Evolutionary conservation across 1,140 invertebrate species (phyloP).

Genomic region (Trichonephila inaurata): DNA sequence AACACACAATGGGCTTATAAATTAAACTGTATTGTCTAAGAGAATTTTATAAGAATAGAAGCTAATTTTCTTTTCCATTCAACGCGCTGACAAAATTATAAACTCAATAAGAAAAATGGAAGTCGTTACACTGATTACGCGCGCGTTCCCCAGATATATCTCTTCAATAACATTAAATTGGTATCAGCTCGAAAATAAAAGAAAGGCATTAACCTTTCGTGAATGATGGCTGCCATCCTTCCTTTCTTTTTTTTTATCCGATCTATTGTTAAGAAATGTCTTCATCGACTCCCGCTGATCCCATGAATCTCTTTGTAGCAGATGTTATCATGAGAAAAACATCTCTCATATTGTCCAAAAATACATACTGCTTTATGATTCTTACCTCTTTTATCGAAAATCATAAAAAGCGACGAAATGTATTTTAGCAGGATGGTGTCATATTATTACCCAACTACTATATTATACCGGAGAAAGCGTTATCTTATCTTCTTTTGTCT

Average conservation of each 20-base stretch:
- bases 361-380: not conserved
- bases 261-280: slow-evolving; percentile 3
- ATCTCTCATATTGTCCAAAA: slow-evolving; percentile 8
- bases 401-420: not conserved
- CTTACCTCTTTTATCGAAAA: not conserved
- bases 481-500: not conserved
- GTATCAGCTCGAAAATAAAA: not conserved
- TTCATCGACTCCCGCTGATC: not conserved
- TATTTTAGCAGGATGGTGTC: not conserved
- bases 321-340: slow-evolving; percentile 23
- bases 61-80: not conserved
- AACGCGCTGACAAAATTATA: no score
- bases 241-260: not conserved
- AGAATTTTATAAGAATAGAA: not conserved
- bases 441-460: not conserved
- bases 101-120: not conserved
- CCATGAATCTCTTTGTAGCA: slow-evolving; percentile 32
- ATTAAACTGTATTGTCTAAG: no score
- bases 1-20: no score
- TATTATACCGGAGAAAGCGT: not conserved
- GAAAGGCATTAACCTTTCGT: not conserved
- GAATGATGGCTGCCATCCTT: not conserved
- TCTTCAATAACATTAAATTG: slow-evolving; percentile 1
- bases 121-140: not conserved
- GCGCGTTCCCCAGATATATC: not conserved